These are phyloP conservation scores for Clistopyga incitator DNA, from an alignment of 2,888 invertebrate species.

Conservation along the genomic window DNA sequence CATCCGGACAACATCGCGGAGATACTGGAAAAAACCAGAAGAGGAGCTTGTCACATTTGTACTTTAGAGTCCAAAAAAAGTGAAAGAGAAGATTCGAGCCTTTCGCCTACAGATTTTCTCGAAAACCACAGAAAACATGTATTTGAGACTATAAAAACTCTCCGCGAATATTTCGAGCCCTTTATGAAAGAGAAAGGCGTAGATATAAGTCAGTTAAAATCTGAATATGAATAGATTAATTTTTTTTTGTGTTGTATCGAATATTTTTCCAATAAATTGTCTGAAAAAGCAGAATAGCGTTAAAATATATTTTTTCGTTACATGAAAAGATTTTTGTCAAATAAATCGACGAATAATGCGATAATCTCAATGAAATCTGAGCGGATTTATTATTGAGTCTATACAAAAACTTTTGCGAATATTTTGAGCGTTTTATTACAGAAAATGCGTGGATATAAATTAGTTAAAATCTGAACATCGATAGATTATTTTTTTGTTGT, in stretches of 20 bases:
- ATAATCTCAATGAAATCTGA: conserved; percentile 48
- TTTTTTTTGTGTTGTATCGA: too few species aligned
- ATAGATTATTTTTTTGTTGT: too few species aligned
- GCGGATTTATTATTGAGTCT: conserved; percentile 64
- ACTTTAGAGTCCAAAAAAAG: conserved; percentile 61
- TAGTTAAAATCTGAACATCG: conserved; percentile 42
- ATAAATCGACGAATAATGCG: conserved; percentile 61
- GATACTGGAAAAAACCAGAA: conserved; percentile 75
- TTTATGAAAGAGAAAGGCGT: conserved; percentile 68
- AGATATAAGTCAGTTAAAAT: conserved; percentile 45
- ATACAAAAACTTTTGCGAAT: conserved; percentile 75
- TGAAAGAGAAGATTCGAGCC: conserved; percentile 19
- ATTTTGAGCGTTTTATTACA: conserved; percentile 75
- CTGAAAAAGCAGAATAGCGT: conserved; percentile 34
- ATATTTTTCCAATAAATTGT: conserved; percentile 24
- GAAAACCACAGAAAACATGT: conserved; percentile 77
- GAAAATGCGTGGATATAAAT: conserved; percentile 54
- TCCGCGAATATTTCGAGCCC: conserved; percentile 76
- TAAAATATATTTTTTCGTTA: neutral
- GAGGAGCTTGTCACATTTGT: conserved; percentile 79
- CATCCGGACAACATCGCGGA: conserved; percentile 74
- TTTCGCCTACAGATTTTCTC: conserved; percentile 74
- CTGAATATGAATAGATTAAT: conserved; percentile 26
- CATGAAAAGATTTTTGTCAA: conserved; percentile 57
- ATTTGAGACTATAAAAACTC: conserved; percentile 71